phyloP scores from a whole-genome alignment of 2,888 invertebrate genomes.

The Apotomis capreana region DNA sequence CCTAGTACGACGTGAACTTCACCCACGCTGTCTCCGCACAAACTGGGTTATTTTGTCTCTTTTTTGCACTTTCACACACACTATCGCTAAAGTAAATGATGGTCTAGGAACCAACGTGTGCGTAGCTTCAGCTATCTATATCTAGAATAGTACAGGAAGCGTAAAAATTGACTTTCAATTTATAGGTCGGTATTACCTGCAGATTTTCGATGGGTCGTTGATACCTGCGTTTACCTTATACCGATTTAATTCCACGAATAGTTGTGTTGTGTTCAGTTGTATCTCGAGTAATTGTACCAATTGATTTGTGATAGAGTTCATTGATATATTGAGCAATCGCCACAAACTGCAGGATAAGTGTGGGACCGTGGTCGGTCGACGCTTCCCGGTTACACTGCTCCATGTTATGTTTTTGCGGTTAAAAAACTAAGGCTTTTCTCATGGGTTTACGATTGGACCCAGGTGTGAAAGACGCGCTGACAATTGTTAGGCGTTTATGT shows the following conservation, averaged over 20 bases:
- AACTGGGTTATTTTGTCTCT: too few relatives aligned
- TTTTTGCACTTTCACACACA: too few relatives aligned
- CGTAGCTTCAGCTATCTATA: too few relatives aligned
- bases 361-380: conserved; percentile 69
- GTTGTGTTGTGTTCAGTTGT: conserved; percentile 41
- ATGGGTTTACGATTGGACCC: conserved; percentile 20
- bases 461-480: conserved; percentile 7
- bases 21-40: too few relatives aligned
- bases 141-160: too few relatives aligned
- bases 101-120: too few relatives aligned
- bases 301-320: conserved; percentile 51
- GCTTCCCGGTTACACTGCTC: conserved; percentile 59
- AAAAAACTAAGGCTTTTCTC: conserved; percentile 26
- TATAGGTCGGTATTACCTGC: too few relatives aligned
- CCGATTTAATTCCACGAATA: conserved; percentile 15
- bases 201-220: too few relatives aligned
- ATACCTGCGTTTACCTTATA: too few relatives aligned
- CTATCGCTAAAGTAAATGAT: too few relatives aligned
- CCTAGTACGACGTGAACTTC: too few relatives aligned
- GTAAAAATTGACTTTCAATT: too few relatives aligned
- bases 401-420: conserved; percentile 56
- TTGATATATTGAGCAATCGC: conserved; percentile 39
- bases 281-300: conserved; percentile 57
- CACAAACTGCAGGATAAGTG: conserved; percentile 54
- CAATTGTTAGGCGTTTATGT: neutral